Evolutionary conservation across 2,888 invertebrate genomes (phyloP).

Genomic region (Nudaria mundana): DNA sequence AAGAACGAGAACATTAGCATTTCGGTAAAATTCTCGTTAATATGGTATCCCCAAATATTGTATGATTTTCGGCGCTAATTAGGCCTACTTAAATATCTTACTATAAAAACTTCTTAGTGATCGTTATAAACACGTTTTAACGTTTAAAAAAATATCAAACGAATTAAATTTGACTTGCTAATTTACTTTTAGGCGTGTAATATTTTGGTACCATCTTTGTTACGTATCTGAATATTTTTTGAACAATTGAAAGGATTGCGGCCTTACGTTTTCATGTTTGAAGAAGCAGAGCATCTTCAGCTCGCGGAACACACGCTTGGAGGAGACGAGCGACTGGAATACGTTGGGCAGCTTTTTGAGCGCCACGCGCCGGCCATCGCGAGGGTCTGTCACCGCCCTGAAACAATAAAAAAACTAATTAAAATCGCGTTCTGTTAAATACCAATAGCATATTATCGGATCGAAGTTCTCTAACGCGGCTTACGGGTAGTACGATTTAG

Average conservation of each 20-base stretch:
- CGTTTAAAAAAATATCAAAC: no score
- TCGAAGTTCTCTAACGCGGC: no score
- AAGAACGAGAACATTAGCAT: no score
- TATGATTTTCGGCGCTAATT: not conserved
- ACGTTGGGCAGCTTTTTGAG: constrained; percentile 99
- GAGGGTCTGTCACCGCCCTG: constrained; percentile 99
- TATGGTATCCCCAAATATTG: not conserved
- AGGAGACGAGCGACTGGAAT: constrained; percentile 99
- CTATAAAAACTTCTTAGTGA: not conserved
- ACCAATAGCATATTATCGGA: no score
- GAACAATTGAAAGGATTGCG: no score
- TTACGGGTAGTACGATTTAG: no score
- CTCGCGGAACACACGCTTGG: constrained; percentile 99
- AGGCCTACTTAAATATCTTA: not conserved
- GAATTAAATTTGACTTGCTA: not conserved
- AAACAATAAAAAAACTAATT: constrained; percentile 15
- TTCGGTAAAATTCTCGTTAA: no score
- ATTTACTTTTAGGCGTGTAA: no score
- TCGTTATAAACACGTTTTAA: not conserved
- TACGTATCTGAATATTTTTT: no score
- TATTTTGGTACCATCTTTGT: no score
- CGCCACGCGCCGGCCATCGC: constrained; percentile 98
- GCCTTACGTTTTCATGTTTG: constrained; percentile 99
- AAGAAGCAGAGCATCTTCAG: constrained; percentile 99
- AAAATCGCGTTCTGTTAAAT: no score